Base-by-base conservation (phyloP, 2,797 vertebrate species). In the Sebastes nivosus region DNA sequence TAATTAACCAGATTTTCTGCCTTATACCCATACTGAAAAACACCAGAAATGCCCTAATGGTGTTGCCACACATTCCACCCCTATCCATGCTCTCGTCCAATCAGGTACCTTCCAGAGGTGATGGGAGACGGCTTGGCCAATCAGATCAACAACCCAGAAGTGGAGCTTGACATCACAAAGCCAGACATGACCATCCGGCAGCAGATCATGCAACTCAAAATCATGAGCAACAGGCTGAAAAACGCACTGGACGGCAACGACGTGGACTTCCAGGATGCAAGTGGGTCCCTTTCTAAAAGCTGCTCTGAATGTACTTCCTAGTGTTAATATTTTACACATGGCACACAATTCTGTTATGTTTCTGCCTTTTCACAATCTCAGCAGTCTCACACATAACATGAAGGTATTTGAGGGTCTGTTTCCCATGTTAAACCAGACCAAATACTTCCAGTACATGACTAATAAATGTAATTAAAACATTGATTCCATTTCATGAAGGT, bases 151-250 rank as follows among this genome's bases (percentile, higher is more conserved):
- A 99, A 99, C 89, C 98, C 98, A 0, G 98, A 99, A 65, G 97
- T 99, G 85, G 97, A 98, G 82, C 97, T 99, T 18, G 97, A 99
- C 93, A 98, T 99, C 93, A 98, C 98, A 59, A 98, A 98, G 87
- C 98, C 98, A 0, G 97, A 98, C 63, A 97, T 98, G 96, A 96
- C 94, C 67, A 96, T 98, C 86, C 95, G 98, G 20, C 97, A 98
- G 82, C 98, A 99, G 92, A 99, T 99, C 93, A 98, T 98, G 98
- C 97, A 98, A 75, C 93, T 99, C 0, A 98, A 98, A 90, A 97
- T 98, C 86, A 99, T 97, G 97, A 98, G 97, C 89, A 98, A 97
- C 93, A 95, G 96, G 4, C 94, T 98, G 86, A 97, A 96, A 54
- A 96, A 97, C 0, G 97, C 98, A 1, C 96, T 97, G 79, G 94